Base-by-base conservation (phyloP, 1,140 invertebrate genomes). In the Drosophila novamexicana region DNA sequence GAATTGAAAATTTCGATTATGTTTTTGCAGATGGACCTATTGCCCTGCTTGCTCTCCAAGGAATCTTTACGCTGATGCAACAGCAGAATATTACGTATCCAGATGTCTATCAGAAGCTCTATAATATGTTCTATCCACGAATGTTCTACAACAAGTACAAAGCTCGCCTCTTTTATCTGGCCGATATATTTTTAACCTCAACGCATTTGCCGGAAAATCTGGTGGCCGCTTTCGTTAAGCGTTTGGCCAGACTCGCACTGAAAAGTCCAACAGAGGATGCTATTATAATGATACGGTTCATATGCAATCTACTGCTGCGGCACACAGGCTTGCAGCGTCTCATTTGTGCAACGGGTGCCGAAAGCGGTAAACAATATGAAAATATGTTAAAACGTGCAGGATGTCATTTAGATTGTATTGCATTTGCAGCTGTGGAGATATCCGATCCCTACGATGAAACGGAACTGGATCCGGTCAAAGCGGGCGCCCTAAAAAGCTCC, bases 81-180 rank as follows among this genome's bases (percentile, higher is more conserved):
- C 96, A 96, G 71, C 96, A 98, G 91, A 98, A 99, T 93, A 95
- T 99, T 92, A 97, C 98, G 90, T 99, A 99, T 93, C 98, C 98
- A 4, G 96, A 99, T 92, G 98, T 99, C 88, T 99, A 98, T 92
- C 95, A 95, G 56, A 98, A 99, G 91, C 93, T 99, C 5, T 99
- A 99, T 93, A 96, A 96, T 1, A 95, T 99, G 94, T 96, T 99
- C 80, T 95, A 97, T 81, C 96, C 97, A 0, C 95, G 96, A 77
- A 96, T 99, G 70, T 97, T 99, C 90, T 96, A 97, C 85, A 97
- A 96, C 9, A 97, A 97, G 85, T 98, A 98, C 91, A 97, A 97
- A 92, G 95, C 96, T 1, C 94, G 97, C 40, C 93, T 98, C 3
- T 97, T 99, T 91, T 96, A 97, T 90, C 94, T 99, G 22, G 94